phyloP scores from a whole-genome alignment of 1,140 invertebrate genomes.

The Trichogramma pretiosum region DNA sequence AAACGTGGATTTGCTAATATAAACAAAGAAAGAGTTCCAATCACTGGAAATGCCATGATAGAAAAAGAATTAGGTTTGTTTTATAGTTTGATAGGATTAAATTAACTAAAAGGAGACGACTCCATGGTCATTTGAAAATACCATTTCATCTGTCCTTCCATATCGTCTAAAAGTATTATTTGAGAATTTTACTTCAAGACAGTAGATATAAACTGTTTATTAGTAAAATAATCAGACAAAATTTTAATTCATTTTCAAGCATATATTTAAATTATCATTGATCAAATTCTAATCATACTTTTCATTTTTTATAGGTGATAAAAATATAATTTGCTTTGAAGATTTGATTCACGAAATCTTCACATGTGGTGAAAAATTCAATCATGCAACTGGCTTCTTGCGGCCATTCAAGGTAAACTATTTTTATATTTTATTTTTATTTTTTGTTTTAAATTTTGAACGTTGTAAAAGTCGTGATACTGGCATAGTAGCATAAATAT shows the following conservation, averaged over 20 bases:
- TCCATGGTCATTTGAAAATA: constrained; percentile 33
- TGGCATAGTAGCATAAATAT: constrained; percentile 31
- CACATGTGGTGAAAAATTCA: constrained; percentile 86
- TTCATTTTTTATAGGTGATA: constrained; percentile 46
- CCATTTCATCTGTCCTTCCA: constrained; percentile 29
- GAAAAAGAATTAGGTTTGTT: constrained; percentile 78
- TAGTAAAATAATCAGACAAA: too few relatives aligned
- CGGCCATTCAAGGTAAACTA: constrained; percentile 89
- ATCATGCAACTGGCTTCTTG: constrained; percentile 93
- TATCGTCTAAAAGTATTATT: constrained; percentile 34
- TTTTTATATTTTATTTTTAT: constrained; percentile 10
- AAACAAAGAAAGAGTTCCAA: constrained; percentile 75
- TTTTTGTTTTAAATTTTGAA: constrained; percentile 7
- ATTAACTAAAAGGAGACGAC: constrained; percentile 29
- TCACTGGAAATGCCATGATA: constrained; percentile 89
- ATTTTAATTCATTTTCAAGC: constrained; percentile 6
- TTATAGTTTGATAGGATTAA: constrained; percentile 26
- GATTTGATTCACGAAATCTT: constrained; percentile 97
- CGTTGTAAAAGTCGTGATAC: constrained; percentile 21
- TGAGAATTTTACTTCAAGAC: constrained; percentile 16
- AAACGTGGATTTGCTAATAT: constrained; percentile 95
- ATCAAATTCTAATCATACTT: neutral
- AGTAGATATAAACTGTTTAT: neutral
- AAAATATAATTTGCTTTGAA: constrained; percentile 89
- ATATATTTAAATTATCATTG: neutral